These are phyloP conservation scores for Campylorhamphus procurvoides DNA, from an alignment of 2,113 vertebrate species.

Conservation along the genomic window DNA sequence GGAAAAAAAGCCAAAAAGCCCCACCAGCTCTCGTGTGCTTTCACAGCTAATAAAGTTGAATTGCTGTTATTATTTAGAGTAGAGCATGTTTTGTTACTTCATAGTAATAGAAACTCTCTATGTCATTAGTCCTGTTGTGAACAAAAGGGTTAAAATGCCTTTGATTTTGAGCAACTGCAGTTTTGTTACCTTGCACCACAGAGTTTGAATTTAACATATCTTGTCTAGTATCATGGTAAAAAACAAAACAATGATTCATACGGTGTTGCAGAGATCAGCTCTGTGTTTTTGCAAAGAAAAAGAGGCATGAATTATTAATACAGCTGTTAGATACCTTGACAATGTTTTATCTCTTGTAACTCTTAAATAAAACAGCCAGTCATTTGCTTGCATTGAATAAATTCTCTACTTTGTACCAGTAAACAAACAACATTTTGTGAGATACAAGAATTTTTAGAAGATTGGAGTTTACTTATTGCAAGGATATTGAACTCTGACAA, in stretches of 20 bases:
- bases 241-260: slow-evolving; percentile 1
- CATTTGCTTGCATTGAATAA: neutral
- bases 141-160: neutral
- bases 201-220: neutral
- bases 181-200: neutral
- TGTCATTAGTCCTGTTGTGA: neutral
- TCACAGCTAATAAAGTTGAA: neutral
- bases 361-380: slow-evolving; percentile 18
- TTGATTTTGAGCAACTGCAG: neutral
- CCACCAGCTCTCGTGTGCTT: neutral
- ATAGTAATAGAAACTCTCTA: neutral
- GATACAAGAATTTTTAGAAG: neutral
- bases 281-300: neutral
- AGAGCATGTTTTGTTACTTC: neutral
- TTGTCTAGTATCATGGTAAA: neutral
- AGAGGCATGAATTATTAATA: slow-evolving; percentile 23
- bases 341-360: slow-evolving; percentile 6
- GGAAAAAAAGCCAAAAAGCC: fast-evolving
- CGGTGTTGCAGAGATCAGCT: neutral
- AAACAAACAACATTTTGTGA: neutral
- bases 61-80: neutral
- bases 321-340: neutral
- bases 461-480: neutral
- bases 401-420: neutral
- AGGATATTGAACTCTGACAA: neutral